Base-by-base conservation (phyloP, 2,888 invertebrate genomes). In the Leptopilina syphax region DNA sequence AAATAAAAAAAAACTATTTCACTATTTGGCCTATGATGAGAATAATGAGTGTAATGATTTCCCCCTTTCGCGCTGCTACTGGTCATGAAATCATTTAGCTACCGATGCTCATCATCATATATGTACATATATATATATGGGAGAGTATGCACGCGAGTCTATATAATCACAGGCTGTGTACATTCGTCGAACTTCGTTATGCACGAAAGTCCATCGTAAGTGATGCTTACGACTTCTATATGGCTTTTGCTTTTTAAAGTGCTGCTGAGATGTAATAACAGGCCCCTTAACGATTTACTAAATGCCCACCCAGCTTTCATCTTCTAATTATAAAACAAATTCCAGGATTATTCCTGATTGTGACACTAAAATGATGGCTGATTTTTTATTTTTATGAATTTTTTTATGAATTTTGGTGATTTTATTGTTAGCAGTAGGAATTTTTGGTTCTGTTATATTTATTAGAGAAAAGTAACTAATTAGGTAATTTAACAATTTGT, bases 41-140 rank as follows among this genome's bases (percentile, higher is more conserved):
- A 73, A 73, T 73, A 73, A 73, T 73, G 73, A 73, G 57, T 34
- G 34, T 73, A 73, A 73, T 60, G 57, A 73, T 73, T 73, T 73
- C 44, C 73, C 73, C 73, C 50, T 50, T 73, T 73, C 34, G 54
- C 54, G 73, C 73, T 73, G 73, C 73, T 73, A 73, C 73, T 73
- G 73, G 57, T 73, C 73, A 73, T 73, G 73, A 73, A 73, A 73
- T 73, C 73, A 73, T 73, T 73, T 73, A 73, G 34, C 57, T 70
- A 27, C 57, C 73, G 34, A 73, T 57, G 73, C 57, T 73, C 73
- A 73, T 73, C 57, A 73, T 73, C 34, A 57, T 34, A 57, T 44
- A 34, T 57, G 34, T 34, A 34, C 34, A 34, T 34, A 34, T 34
- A 34, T 27, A 27, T 34, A 34, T 34, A 34, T 34, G 34, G 34